These are phyloP conservation scores for Rhagologus leucostigma DNA, from an alignment of 2,113 vertebrate genomes.

Conservation along the genomic window DNA sequence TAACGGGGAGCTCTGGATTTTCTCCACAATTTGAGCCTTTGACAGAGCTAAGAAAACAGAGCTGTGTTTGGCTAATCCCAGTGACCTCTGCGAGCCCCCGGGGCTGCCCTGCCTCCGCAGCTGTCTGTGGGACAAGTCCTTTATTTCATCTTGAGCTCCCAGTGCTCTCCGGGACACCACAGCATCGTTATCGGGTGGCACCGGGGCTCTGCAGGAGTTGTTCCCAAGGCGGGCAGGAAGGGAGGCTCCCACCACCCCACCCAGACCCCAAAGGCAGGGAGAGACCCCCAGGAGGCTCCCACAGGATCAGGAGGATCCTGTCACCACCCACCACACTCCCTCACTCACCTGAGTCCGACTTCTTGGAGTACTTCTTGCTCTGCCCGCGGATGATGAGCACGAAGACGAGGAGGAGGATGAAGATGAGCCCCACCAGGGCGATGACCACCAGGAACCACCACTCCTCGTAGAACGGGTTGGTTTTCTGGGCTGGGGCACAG, in stretches of 20 bases:
- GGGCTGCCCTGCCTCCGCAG: not conserved
- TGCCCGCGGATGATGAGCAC: conserved; percentile 95
- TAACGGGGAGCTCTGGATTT: conserved; percentile 27
- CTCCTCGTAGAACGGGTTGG: conserved; percentile 93
- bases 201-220: not conserved
- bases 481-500: conserved; percentile 84
- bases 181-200: not conserved
- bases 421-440: conserved; percentile 92
- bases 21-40: conserved; percentile 52
- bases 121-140: not conserved
- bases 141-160: not conserved
- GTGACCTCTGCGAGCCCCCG: not conserved
- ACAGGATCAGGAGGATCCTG: fast-evolving
- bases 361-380: conserved; percentile 96
- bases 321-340: not conserved
- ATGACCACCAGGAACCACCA: conserved; percentile 98
- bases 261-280: not conserved
- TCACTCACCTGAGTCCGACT: conserved; percentile 86
- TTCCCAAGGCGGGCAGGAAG: not conserved
- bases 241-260: not conserved
- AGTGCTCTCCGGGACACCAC: fast-evolving
- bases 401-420: conserved; percentile 93
- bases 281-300: not conserved
- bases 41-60: conserved; percentile 55
- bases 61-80: conserved; percentile 16